Base-by-base conservation (phyloP, 2,797 vertebrate genomes). In the Anguilla obscura region DNA sequence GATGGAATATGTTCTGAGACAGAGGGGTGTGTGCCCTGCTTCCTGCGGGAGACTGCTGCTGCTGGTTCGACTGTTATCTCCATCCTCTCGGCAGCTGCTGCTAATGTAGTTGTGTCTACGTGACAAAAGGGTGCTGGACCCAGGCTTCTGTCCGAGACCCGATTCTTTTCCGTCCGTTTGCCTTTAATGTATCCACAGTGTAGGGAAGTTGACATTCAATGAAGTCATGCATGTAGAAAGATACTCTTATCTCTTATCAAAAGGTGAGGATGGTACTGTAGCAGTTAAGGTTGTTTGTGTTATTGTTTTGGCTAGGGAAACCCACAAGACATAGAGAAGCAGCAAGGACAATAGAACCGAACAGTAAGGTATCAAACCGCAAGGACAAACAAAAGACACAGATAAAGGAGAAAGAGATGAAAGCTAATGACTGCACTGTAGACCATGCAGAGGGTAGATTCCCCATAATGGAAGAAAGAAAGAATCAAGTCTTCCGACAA, bases 401-500 rank as follows among this genome's bases (percentile, higher is more conserved):
- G 86, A 87, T 86, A 91, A 85, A 86, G 86, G 91, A 40, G 60
- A 84, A 89, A 66, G 85, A 83, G 18, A 54, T 58, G 27, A 76
- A 24, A 45, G 33, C 48, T 63, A 88, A 54, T 66, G 85, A 83
- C 52, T 85, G 79, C 74, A 88, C 30, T 27, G 86, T 80, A 87
- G 48, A n/a, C 36, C 87, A 87, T 86, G 84, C 80, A 88, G 58
- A 86, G 86, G 85, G 82, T 82, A 40, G 52, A 86, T 56, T 56
- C 87, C 87, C 84, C 85, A 27, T 85, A 63, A 89, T 84, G 89
- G 86, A 89, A 87, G 85, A 89, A 93, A 91, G 90, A 93, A 93
- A 93, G 90, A 94, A 95, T 94, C 92, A 91, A 93, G 92, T 94
- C 92, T 94, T 94, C 89, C 90, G 80, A 90, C 89, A 79, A 84